Evolutionary conservation across 2,797 vertebrate genomes (phyloP).

Genomic region (Sciurus vulgaris): DNA sequence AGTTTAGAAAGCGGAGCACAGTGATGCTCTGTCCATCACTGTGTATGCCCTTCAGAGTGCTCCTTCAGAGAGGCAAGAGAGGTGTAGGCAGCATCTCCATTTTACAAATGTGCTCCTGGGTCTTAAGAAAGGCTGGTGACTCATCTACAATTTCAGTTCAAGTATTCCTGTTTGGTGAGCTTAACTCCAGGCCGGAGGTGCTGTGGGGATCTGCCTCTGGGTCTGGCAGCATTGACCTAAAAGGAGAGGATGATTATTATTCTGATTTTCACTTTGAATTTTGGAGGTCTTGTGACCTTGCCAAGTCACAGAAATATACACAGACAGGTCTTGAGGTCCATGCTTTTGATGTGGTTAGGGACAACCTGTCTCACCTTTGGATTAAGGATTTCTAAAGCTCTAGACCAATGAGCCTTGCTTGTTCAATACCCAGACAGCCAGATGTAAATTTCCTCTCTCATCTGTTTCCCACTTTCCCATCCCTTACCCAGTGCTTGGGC

Average conservation of each 20-base stretch:
- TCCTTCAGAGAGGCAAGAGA: neutral
- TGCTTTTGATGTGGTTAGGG: neutral
- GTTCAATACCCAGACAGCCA: neutral
- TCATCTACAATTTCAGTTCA: neutral
- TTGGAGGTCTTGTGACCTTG: neutral
- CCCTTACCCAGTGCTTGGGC: neutral
- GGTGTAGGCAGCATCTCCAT: rapidly evolving
- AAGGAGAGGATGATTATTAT: neutral
- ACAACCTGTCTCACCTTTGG: neutral
- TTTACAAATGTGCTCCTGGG: neutral
- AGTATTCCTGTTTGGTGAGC: neutral
- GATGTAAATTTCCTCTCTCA: neutral
- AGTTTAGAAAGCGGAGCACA: neutral
- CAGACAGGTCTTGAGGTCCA: neutral
- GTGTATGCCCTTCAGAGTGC: neutral
- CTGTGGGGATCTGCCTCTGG: neutral
- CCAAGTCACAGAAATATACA: neutral
- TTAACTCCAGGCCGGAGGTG: neutral
- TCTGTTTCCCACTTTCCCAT: neutral
- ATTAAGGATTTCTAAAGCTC: neutral
- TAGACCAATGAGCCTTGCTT: neutral
- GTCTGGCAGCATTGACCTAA: neutral
- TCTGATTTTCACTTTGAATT: neutral
- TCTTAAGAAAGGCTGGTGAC: neutral
- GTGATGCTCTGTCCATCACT: neutral